Evolutionary conservation across 2,113 vertebrate species (phyloP).

Genomic region (Accipiter virgatus): DNA sequence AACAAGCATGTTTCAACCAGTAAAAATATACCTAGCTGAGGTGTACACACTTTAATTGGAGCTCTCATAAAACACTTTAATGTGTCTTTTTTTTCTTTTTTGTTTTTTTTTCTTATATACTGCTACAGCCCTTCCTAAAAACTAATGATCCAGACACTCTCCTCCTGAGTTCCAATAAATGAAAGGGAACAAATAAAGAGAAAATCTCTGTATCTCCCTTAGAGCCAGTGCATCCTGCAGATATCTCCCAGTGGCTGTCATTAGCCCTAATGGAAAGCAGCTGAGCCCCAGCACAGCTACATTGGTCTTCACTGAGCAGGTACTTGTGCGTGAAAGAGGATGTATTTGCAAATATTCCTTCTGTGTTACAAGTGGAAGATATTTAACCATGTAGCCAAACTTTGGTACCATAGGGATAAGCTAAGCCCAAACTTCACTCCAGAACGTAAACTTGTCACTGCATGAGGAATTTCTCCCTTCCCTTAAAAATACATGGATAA

Average conservation of each 20-base stretch:
- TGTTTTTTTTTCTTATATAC: neutral
- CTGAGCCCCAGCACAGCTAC: neutral
- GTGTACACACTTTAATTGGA: neutral
- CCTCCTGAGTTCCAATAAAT: neutral
- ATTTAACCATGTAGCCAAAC: neutral
- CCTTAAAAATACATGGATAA: neutral
- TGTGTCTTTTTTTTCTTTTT: neutral
- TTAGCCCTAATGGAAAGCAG: slow-evolving; percentile 26
- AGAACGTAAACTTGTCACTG: neutral
- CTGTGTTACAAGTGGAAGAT: neutral
- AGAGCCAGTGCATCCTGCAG: neutral
- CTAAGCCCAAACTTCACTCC: neutral
- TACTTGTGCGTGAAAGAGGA: neutral
- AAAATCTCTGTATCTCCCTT: slow-evolving; percentile 22
- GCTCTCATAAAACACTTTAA: neutral
- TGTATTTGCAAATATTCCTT: neutral
- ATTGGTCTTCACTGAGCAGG: neutral
- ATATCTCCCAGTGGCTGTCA: slow-evolving; percentile 8
- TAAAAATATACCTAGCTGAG: neutral
- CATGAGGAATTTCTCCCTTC: neutral
- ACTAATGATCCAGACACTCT: slow-evolving; percentile 4
- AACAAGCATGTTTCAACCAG: neutral
- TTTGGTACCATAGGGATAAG: neutral
- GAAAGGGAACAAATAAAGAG: slow-evolving; percentile 15
- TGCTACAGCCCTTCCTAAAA: neutral